Percentiles rank a stretch among this genome's conserved stretches.
Evolutionary conservation across 2,113 vertebrate genomes (phyloP).

Genomic region (Pungitius pungitius): DNA sequence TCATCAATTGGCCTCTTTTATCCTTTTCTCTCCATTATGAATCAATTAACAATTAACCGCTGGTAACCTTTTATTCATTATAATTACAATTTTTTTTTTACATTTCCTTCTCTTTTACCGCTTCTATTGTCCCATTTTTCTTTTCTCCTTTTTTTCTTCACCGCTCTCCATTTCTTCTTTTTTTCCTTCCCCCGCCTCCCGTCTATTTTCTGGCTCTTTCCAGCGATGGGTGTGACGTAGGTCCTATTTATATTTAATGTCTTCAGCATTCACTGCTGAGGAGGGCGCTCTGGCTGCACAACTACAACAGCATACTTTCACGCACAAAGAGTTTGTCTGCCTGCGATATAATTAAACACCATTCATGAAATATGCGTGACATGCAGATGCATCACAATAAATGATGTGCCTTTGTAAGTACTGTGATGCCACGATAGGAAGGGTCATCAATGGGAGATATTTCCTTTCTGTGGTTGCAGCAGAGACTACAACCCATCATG

Average conservation of each 20-base stretch:
- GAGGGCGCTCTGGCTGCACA: constrained; percentile 29
- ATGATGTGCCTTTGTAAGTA: not conserved
- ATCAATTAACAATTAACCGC: constrained; percentile 6
- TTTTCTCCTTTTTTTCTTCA: not conserved
- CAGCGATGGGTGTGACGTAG: constrained; percentile 58
- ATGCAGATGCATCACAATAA: constrained; percentile 39
- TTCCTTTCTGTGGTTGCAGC: no score
- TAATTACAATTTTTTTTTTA: not conserved
- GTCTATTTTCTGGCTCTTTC: constrained; percentile 39
- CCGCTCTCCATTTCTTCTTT: constrained; percentile 23
- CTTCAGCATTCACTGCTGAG: constrained; percentile 36
- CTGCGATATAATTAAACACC: constrained; percentile 32
- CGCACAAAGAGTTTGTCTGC: not conserved
- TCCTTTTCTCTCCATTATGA: constrained; percentile 1
- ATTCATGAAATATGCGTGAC: constrained; percentile 56
- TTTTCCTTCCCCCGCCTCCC: constrained; percentile 12
- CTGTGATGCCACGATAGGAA: not conserved
- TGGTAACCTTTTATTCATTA: not conserved
- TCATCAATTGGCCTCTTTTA: not conserved
- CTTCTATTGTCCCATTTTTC: not conserved
- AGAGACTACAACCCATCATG: no score
- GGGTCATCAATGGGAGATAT: no score
- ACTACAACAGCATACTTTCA: not conserved
- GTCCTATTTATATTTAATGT: constrained; percentile 75
- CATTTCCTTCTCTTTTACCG: not conserved